Evolutionary conservation across 2,888 invertebrate genomes (phyloP).

Genomic region (Euplagia quadripunctaria): DNA sequence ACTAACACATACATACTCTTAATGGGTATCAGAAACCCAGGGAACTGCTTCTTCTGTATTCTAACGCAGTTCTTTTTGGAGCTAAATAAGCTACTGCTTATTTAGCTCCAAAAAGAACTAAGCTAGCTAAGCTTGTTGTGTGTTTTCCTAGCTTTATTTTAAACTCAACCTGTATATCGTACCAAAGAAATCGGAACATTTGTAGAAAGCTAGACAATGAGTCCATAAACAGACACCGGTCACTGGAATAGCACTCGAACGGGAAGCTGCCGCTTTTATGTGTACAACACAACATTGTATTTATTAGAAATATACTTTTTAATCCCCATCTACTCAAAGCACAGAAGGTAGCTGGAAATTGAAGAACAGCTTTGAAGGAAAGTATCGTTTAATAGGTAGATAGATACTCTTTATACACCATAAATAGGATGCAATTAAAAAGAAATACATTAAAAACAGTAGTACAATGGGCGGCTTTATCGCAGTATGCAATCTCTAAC

Average conservation of each 20-base stretch:
- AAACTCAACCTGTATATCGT: conserved; percentile 29
- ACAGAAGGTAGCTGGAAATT: too few species aligned
- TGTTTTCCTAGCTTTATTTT: not conserved
- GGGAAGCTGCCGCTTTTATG: conserved; percentile 41
- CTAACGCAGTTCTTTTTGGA: too few species aligned
- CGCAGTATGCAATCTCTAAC: too few species aligned
- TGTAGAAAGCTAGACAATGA: conserved; percentile 55
- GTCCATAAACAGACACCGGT: conserved; percentile 50
- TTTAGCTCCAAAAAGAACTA: too few species aligned
- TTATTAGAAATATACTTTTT: conserved; percentile 16
- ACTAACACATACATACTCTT: too few species aligned
- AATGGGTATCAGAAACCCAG: too few species aligned
- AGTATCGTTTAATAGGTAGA: not conserved
- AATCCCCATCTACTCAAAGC: not conserved
- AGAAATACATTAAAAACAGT: too few species aligned
- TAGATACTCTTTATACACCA: too few species aligned
- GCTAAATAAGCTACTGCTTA: too few species aligned
- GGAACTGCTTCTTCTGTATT: too few species aligned
- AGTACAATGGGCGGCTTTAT: too few species aligned
- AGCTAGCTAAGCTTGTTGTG: not conserved
- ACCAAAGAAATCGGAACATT: conserved; percentile 53
- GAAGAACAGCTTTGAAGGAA: not conserved
- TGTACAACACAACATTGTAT: conserved; percentile 20
- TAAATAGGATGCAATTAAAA: too few species aligned
- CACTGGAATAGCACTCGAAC: conserved; percentile 38